phyloP scores from a whole-genome alignment of 2,113 vertebrate genomes.

The Chiloscyllium plagiosum region DNA sequence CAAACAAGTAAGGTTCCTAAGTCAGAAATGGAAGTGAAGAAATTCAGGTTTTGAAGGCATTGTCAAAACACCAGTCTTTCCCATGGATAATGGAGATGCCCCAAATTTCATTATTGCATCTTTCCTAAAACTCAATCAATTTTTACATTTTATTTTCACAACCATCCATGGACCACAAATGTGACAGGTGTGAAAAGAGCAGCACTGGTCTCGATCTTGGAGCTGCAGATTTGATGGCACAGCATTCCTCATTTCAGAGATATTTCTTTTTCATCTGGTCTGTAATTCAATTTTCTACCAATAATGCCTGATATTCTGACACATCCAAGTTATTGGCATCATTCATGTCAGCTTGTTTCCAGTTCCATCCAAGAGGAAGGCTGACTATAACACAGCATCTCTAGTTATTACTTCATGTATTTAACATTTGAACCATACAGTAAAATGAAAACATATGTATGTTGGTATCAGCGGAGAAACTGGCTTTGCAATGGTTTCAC shows the following conservation, averaged over 20 bases:
- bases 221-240: not conserved
- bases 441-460: not conserved
- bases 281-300: not conserved
- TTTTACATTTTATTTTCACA: not conserved
- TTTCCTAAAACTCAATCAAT: not conserved
- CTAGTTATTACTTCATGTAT: not conserved
- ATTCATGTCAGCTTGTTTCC: not conserved
- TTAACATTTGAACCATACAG: not conserved
- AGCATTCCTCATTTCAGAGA: not conserved
- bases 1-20: not conserved
- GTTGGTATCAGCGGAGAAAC: not conserved
- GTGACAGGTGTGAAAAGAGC: not conserved
- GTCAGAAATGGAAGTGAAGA: not conserved
- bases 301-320: not conserved
- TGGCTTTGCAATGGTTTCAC: not conserved
- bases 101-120: not conserved
- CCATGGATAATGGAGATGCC: not conserved
- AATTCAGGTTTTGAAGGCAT: not conserved
- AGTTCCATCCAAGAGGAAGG: not conserved
- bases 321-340: not conserved
- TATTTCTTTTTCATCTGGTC: not conserved
- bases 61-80: not conserved
- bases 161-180: not conserved
- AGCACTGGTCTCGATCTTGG: not conserved
- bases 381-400: not conserved